These are phyloP conservation scores for Hypsibius dujardini DNA, from an alignment of 1,140 invertebrate genomes.

Conservation along the genomic window DNA sequence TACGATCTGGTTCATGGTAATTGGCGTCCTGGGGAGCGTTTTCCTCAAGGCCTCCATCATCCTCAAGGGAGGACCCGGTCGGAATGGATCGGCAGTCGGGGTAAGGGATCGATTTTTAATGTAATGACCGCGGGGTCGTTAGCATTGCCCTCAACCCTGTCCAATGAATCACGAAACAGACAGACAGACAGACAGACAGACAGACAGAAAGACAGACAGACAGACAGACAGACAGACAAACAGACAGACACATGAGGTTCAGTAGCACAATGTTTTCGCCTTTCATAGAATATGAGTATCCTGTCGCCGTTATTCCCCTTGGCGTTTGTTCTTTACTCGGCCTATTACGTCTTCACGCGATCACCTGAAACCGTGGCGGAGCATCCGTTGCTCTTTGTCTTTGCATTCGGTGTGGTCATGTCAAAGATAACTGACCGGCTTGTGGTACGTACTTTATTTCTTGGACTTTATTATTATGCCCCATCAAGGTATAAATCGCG, in stretches of 20 bases:
- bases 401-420: constrained; percentile 82
- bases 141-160: too few relatives aligned
- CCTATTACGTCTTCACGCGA: constrained; percentile 82
- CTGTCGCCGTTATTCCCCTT: constrained; percentile 88
- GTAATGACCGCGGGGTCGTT: too few relatives aligned
- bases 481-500: too few relatives aligned
- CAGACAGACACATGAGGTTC: too few relatives aligned
- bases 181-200: too few relatives aligned
- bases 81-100: constrained; percentile 87
- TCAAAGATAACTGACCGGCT: constrained; percentile 91
- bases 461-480: too few relatives aligned
- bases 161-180: too few relatives aligned
- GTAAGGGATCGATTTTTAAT: constrained; percentile 45
- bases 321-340: constrained; percentile 66
- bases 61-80: constrained; percentile 78
- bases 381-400: constrained; percentile 74
- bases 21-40: constrained; percentile 43
- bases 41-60: constrained; percentile 51
- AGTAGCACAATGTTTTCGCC: constrained; percentile 16
- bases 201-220: too few relatives aligned
- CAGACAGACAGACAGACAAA: too few relatives aligned
- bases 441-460: constrained; percentile 52
- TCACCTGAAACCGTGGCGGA: constrained; percentile 58
- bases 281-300: constrained; percentile 73
- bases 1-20: constrained; percentile 36